Evolutionary conservation across 1,140 invertebrate genomes (phyloP), one percentile per base, ranked within the genome.

Genomic region (Pteromalus puparum): DNA sequence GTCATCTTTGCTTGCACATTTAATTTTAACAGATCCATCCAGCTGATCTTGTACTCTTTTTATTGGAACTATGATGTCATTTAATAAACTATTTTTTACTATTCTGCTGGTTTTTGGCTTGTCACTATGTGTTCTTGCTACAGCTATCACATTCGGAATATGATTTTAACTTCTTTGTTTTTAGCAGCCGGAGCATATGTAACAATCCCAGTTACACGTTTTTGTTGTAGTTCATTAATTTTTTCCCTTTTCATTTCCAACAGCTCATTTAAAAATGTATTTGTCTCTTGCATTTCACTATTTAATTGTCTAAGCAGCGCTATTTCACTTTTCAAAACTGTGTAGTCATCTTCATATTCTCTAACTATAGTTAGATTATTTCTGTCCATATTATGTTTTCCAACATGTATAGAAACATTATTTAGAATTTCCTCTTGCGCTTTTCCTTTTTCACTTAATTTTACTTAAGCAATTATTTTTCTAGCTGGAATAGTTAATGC

Each of bases 21-120:
- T 61, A 21, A 61, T 61, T 61, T 61, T 61, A 12, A 61, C 48
- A 61, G 48, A 15, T 15, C 21, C 48, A 61, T 61, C 48, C 21
- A 2, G 12, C 21, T 61, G 48, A 1, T 61, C 48, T 61, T 3
- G 48, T 5, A 61, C 12, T 61, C 48, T 61, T 61, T 61, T 61
- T 61, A 61, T 61, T 6, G 48, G 48, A 5, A 61, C 6, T 61
- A 15, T 61, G 21, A 61, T 61, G 6, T 61, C 48, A 61, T 61
- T 61, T 61, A 61, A 6, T 61, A 61, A 61, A 61, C 48, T 61
- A 61, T 61, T 61, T 61, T 61, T 61, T 15, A 61, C 48, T 3
- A 61, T 5, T 61, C 48, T 92, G 92, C 91, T 90, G 90, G 88
- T 92, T 93, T 88, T 91, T 90, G 13, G 1, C 21, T 61, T 61